Percentiles rank a stretch among this genome's conserved stretches.
Evolutionary conservation across 2,113 vertebrate genomes (phyloP).

Genomic region (Cranoglanis bouderius): DNA sequence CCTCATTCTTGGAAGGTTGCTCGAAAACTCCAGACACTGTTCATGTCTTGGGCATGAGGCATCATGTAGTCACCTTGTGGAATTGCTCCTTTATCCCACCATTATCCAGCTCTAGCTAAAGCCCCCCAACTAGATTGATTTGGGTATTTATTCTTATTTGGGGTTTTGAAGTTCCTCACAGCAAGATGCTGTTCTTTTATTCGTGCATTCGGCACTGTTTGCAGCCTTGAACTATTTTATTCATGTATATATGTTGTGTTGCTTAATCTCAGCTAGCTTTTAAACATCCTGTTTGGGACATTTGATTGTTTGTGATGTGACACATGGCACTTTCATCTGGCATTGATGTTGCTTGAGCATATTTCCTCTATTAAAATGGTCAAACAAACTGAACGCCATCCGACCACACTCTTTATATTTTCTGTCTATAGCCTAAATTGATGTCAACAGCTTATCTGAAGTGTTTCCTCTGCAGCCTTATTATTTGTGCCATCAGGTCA

Average conservation of each 20-base stretch:
- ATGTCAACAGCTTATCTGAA: constrained; percentile 17
- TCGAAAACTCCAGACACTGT: background rate
- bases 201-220: background rate
- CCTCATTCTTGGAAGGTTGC: background rate
- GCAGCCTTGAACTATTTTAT: constrained; percentile 13
- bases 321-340: constrained; percentile 38
- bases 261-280: background rate
- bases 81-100: background rate
- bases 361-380: constrained; percentile 27
- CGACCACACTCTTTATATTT: constrained; percentile 21
- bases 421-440: constrained; percentile 26
- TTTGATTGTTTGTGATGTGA: constrained; percentile 31
- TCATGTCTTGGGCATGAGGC: background rate
- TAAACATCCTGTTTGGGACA: constrained; percentile 38
- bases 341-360: constrained; percentile 11
- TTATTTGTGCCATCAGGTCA: constrained; percentile 23
- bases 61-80: background rate
- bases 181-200: background rate
- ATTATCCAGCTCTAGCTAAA: background rate
- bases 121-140: background rate
- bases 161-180: background rate
- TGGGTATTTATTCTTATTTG: background rate
- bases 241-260: constrained; percentile 10
- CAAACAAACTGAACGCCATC: constrained; percentile 18
- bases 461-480: constrained; percentile 5